These are phyloP conservation scores for Lepidochrysops patricia DNA, from an alignment of 2,888 invertebrate species.

Conservation along the genomic window DNA sequence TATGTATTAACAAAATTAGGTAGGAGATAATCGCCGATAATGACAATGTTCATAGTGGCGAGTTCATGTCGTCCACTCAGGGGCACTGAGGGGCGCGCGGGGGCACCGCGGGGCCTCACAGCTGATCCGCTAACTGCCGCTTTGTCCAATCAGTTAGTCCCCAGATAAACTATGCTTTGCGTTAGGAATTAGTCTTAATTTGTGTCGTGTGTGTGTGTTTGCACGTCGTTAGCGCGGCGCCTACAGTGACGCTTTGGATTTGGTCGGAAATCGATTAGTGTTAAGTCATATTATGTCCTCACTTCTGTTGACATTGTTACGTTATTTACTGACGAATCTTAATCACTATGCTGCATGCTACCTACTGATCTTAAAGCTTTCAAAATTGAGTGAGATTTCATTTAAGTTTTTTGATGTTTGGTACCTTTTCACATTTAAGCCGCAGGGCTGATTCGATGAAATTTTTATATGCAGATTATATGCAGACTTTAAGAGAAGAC, in stretches of 20 bases:
- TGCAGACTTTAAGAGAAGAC: too few relatives aligned
- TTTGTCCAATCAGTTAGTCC: constrained; percentile 70
- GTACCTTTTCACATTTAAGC: too few relatives aligned
- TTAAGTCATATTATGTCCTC: neutral
- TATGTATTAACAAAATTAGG: neutral
- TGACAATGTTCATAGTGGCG: neutral
- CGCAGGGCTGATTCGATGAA: too few relatives aligned
- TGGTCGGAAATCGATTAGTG: neutral
- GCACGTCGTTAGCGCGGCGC: constrained; percentile 65
- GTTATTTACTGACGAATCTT: too few relatives aligned
- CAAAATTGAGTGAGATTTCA: too few relatives aligned
- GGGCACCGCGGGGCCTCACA: constrained; percentile 12
- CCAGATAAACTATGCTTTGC: constrained; percentile 64
- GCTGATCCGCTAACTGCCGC: constrained; percentile 43
- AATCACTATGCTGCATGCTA: neutral
- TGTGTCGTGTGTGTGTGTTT: constrained; percentile 67
- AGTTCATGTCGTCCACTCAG: neutral
- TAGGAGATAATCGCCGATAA: neutral
- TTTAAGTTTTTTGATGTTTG: too few relatives aligned
- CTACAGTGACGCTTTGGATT: constrained; percentile 1
- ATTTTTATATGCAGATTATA: too few relatives aligned
- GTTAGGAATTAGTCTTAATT: constrained; percentile 69
- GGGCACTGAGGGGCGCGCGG: neutral
- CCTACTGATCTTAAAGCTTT: neutral
- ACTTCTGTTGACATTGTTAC: constrained; percentile 1